Conservation (phyloP, 1,140 invertebrate genomes). For the Drosophila burlai region DNA sequence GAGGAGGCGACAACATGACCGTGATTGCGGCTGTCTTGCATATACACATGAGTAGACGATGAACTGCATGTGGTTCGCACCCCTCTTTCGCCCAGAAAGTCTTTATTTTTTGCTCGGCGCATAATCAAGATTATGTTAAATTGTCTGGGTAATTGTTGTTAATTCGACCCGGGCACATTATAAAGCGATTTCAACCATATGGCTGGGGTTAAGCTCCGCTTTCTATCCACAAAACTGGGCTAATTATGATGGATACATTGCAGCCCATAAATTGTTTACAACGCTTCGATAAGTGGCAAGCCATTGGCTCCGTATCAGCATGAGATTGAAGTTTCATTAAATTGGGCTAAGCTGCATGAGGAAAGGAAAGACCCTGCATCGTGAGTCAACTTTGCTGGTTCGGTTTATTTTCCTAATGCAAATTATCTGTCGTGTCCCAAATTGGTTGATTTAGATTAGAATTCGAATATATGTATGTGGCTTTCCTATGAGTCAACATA, state of each 20-base stretch:
- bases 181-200: conserved; percentile 74
- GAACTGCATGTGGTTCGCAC: conserved; percentile 31
- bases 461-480: not conserved
- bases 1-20: conserved; percentile 45
- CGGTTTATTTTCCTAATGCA: conserved; percentile 11
- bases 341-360: conserved; percentile 13
- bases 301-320: conserved; percentile 26
- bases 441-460: conserved; percentile 4
- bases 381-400: conserved; percentile 9
- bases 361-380: conserved; percentile 9
- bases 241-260: conserved; percentile 75
- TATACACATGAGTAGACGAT: conserved; percentile 28
- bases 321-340: conserved; percentile 24
- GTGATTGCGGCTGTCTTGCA: conserved; percentile 57
- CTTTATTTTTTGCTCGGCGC: conserved; percentile 48
- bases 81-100: conserved; percentile 31
- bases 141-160: conserved; percentile 82
- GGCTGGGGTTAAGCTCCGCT: conserved; percentile 74
- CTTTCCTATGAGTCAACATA: conserved; percentile 15
- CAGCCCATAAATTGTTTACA: conserved; percentile 46
- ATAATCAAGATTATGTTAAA: conserved; percentile 84
- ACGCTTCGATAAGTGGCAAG: conserved; percentile 40
- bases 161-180: conserved; percentile 76
- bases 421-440: conserved; percentile 10
- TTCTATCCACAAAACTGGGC: conserved; percentile 63